Conservation (phyloP, 2,113 vertebrate species). For the Tachycineta bicolor region DNA sequence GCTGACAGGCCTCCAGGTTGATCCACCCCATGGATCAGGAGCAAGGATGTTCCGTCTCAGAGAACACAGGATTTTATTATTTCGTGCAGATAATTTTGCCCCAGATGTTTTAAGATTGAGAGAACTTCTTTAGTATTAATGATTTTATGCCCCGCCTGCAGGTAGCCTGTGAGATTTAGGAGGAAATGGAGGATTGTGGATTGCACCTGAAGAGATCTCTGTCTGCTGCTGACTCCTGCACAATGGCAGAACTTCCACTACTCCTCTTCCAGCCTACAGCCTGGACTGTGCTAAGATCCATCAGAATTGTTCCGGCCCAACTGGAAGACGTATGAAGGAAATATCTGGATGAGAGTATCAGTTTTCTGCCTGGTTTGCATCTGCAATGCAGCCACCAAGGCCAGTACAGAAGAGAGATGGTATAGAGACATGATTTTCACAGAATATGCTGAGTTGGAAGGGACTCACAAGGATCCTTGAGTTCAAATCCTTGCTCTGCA, state of each 20-base stretch:
- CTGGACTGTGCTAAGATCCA: not conserved
- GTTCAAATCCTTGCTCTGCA: accelerated
- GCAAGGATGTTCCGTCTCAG: not conserved
- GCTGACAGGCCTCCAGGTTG: not conserved
- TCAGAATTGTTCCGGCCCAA: not conserved
- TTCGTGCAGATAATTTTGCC: not conserved
- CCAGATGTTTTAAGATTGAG: not conserved
- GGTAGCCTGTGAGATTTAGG: not conserved
- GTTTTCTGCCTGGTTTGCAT: not conserved
- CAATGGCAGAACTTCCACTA: not conserved
- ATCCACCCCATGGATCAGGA: not conserved
- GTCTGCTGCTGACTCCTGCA: not conserved
- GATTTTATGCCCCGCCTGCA: not conserved
- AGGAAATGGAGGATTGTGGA: not conserved
- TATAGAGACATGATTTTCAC: not conserved
- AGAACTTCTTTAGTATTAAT: not conserved
- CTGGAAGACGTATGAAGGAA: not conserved
- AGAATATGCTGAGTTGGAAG: not conserved
- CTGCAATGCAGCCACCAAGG: not conserved
- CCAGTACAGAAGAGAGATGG: accelerated
- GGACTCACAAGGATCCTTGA: not conserved
- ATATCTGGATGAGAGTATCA: not conserved
- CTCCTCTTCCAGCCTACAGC: not conserved
- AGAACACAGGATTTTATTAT: not conserved
- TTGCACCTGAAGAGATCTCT: not conserved